Base-by-base conservation (phyloP, 2,113 vertebrate genomes). In the Octodon degus region DNA sequence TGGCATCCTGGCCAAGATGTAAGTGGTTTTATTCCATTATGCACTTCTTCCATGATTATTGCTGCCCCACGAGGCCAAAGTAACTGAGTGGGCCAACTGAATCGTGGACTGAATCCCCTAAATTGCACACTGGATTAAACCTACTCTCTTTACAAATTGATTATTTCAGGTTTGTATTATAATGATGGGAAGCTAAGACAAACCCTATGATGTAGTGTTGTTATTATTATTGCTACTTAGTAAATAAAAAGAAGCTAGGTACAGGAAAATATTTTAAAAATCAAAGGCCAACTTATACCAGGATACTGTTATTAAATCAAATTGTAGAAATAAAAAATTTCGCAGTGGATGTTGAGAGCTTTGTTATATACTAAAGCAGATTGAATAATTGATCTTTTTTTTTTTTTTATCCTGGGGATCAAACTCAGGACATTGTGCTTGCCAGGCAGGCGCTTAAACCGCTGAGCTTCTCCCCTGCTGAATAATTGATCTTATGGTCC, bases 291-390 rank as follows among this genome's bases (percentile, higher is more conserved):
- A 2, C 24, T 80, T 63, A 89, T 19, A 37, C 27, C 32, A 9
- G 16, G 11, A 79, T n/a, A 72, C 40, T 87, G 55, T 70, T 34
- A 85, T 55, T 43, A 37, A 89, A 87, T 13, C 47, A 79, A 50
- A 94, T 81, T 82, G 84, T 86, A 43, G 89, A 85, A 89, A 91
- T 81, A 4, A 83, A 81, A 89, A 91, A 65, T 60, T 47, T 24
- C 9, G 58, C 25, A 22, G 11, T 37, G 22, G 72, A 43, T 62
- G 4, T 32, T 70, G 43, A 30, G 81, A 47, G 22, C 70, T 91
- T 91, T 95, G 53, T 19, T 92, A n/a, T 58, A 70, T 27, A 55
- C 25, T 34, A 67, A 80, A 43, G 63, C 30, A 65, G 77, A 89
- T 1, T 34, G 19, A 53, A 37, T 53, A 20, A 40, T 62, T 92